phyloP scores from a whole-genome alignment of 1,140 invertebrate genomes.

The Helicorthomorpha holstii region DNA sequence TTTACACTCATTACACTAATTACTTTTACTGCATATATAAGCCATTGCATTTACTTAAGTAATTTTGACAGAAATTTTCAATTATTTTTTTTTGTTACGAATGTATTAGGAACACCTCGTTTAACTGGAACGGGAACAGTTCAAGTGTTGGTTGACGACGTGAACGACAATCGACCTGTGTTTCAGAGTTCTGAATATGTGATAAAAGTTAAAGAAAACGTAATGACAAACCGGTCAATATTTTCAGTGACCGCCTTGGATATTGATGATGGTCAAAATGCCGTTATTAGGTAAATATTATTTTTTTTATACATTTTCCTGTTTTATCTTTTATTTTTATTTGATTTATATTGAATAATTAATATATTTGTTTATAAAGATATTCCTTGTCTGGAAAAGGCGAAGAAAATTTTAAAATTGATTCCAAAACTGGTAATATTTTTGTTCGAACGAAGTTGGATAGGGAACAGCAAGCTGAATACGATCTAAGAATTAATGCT shows the following conservation, averaged over 20 bases:
- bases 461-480: conserved; percentile 53
- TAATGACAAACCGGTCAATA: conserved; percentile 48
- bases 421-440: conserved; percentile 55
- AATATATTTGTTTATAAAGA: conserved; percentile 20
- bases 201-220: conserved; percentile 57
- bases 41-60: no score
- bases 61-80: no score
- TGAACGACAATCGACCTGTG: conserved; percentile 80
- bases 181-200: conserved; percentile 36
- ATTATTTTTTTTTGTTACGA: not conserved
- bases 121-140: conserved; percentile 74
- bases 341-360: not conserved
- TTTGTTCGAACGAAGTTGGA: conserved; percentile 51
- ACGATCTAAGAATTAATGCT: conserved; percentile 64
- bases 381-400: conserved; percentile 59
- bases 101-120: conserved; percentile 61
- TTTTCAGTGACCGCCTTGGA: conserved; percentile 54
- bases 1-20: no score
- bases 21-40: no score
- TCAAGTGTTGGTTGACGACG: conserved; percentile 71
- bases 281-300: conserved; percentile 61
- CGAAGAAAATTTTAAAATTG: conserved; percentile 44
- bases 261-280: conserved; percentile 63
- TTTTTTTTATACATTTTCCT: conserved; percentile 8
- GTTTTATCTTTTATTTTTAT: not conserved